Base-by-base conservation (phyloP, 2,888 invertebrate species). In the Leptarthrus brevirostris region DNA sequence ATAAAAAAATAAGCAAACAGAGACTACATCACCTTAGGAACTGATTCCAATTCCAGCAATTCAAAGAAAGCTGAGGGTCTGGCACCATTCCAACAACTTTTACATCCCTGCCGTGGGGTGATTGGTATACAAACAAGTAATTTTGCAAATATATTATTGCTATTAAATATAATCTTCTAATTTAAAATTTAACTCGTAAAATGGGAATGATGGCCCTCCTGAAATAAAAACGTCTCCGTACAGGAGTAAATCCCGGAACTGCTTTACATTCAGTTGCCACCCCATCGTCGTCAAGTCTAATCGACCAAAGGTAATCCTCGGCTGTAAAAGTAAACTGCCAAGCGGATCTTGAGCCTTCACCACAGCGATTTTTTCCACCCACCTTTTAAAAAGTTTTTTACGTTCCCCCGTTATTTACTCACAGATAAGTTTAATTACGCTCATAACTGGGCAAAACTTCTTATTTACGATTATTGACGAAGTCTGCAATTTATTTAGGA, bases 141-240 rank as follows among this genome's bases (percentile, higher is more conserved):
- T 75, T 75, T 75, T 53, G 72, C 74, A 75, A 75, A 75, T 75
- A 75, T 74, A 74, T 74, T 64, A 74, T 54, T 70, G 74, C 74
- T 64, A 74, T 76, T 76, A 76, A 76, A 76, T 76, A 74, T 76
- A 76, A 76, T 76, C 75, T 76, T 76, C 74, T 76, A 76, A 76
- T 76, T 76, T 76, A 76, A 76, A 76, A 76, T 76, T 74, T 74
- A 69, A 72, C 74, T 76, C 75, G 74, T 76, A 76, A 76, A 76
- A 74, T 69, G 34, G 72, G 24, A 72, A 72, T 72, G 71, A 75
- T 72, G 53, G 61, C 71, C 71, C 73, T 66, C 26, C n/a, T 18
- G 14, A 58, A 56, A 56, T 56, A 56, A 72, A 72, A 72, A 56
- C 16, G 40, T 61, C 36, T 49, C 66, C 22, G 30, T 30, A 6